These are phyloP conservation scores for Hyperoplus lanceolatus DNA, from an alignment of 2,797 vertebrate species.

Conservation along the genomic window DNA sequence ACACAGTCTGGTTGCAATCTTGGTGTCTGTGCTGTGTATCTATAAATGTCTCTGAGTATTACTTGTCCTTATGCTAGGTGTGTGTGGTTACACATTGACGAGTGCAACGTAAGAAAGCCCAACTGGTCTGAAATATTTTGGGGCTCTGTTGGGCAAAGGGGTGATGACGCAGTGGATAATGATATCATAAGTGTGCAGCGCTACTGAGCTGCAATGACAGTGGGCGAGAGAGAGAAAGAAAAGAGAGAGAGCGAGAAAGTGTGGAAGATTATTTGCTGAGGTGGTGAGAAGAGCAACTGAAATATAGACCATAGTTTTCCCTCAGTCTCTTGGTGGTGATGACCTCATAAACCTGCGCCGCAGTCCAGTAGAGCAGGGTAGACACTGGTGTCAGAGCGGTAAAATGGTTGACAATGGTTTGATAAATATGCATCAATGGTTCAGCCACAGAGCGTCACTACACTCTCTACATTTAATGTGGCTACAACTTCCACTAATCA, in stretches of 20 bases:
- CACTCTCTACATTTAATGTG: constrained; percentile 44
- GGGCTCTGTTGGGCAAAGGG: constrained; percentile 55
- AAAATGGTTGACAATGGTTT: constrained; percentile 62
- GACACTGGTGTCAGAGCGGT: constrained; percentile 55
- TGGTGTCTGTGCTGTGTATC: constrained; percentile 80
- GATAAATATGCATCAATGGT: constrained; percentile 62
- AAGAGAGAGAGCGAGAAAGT: constrained; percentile 2
- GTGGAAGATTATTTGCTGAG: constrained; percentile 38
- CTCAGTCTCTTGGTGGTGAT: constrained; percentile 50
- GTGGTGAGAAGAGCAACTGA: constrained; percentile 43
- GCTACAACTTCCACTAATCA: constrained; percentile 46
- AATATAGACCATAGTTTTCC: constrained; percentile 28
- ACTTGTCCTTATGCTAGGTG: constrained; percentile 74
- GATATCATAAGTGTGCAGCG: constrained; percentile 70
- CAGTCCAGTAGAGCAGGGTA: constrained; percentile 39
- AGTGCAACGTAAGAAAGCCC: constrained; percentile 37
- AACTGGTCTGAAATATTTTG: constrained; percentile 61
- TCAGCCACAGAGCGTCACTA: constrained; percentile 64
- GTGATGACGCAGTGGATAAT: constrained; percentile 61
- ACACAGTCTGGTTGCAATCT: constrained; percentile 85
- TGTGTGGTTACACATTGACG: constrained; percentile 65
- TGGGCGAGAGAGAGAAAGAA: neutral
- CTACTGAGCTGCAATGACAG: constrained; percentile 46
- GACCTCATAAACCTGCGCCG: constrained; percentile 70
- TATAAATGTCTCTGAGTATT: constrained; percentile 82